phyloP scores from a whole-genome alignment of 2,888 invertebrate species.

The Eumerus sabulonum region DNA sequence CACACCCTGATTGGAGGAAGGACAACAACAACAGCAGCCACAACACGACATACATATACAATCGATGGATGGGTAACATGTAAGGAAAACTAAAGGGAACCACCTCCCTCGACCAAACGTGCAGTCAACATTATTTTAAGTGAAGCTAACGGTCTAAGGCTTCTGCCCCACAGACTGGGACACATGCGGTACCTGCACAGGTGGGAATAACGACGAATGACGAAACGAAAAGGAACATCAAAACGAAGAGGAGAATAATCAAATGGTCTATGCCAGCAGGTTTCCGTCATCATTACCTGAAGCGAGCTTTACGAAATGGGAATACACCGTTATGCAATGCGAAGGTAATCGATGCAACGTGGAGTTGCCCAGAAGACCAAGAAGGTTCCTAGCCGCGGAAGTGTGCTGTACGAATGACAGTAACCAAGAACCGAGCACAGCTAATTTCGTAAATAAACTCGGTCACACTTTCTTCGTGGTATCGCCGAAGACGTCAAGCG shows the following conservation, averaged over 20 bases:
- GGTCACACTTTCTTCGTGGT: constrained; percentile 68
- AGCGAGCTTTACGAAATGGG: constrained; percentile 60
- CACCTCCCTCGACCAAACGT: constrained; percentile 16
- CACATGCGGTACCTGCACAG: constrained; percentile 12
- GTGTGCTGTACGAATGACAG: no score
- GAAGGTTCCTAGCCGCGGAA: no score
- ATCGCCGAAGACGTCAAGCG: constrained; percentile 23
- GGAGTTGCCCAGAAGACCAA: background rate
- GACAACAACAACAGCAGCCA: background rate
- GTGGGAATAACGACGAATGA: constrained; percentile 45
- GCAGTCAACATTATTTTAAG: constrained; percentile 37
- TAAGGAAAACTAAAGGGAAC: constrained; percentile 54
- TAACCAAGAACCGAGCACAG: constrained; percentile 5
- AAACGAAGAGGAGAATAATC: no score
- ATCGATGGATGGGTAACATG: constrained; percentile 55
- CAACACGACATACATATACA: constrained; percentile 8
- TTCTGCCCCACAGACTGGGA: constrained; percentile 27
- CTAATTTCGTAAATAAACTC: constrained; percentile 63
- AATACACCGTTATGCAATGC: constrained; percentile 66
- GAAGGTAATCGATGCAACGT: constrained; percentile 50
- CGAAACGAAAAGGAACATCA: no score
- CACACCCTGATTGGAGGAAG: constrained; percentile 29
- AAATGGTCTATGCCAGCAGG: constrained; percentile 24
- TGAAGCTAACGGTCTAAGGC: constrained; percentile 60
- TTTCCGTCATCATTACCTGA: constrained; percentile 53